These are phyloP conservation scores for Tinamus guttatus DNA, from an alignment of 2,113 vertebrate species.

Conservation along the genomic window DNA sequence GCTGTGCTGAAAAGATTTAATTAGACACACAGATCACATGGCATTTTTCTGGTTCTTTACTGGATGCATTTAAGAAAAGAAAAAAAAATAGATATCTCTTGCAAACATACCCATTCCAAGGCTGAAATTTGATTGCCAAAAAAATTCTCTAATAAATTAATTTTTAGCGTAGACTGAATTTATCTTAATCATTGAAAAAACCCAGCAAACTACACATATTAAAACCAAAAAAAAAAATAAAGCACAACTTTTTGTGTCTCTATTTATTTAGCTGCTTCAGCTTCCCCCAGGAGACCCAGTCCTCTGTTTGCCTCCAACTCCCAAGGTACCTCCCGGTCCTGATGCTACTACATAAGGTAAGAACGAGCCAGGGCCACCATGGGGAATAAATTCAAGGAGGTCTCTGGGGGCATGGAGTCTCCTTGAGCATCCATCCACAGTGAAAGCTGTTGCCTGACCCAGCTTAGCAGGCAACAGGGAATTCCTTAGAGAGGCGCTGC, in stretches of 20 bases:
- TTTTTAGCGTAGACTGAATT: neutral
- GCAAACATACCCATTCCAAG: neutral
- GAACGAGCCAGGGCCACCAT: too few species aligned
- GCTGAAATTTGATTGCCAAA: neutral
- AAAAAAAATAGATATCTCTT: neutral
- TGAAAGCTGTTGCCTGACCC: neutral
- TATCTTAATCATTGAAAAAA: neutral
- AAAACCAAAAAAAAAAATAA: neutral
- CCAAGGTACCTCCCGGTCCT: fast-evolving
- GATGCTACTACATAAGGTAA: neutral
- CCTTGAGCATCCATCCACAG: neutral
- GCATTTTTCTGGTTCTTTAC: neutral
- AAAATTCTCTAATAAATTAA: neutral
- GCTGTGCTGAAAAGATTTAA: slow-evolving; percentile 55
- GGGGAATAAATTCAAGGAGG: fast-evolving
- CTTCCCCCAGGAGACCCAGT: neutral
- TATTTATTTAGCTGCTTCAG: neutral
- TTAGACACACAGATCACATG: slow-evolving; percentile 33
- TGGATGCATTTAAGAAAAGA: neutral
- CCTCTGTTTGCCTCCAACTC: neutral
- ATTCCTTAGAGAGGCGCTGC: fast-evolving
- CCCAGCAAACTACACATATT: neutral
- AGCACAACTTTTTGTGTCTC: neutral
- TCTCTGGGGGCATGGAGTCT: fast-evolving
- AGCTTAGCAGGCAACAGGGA: neutral